Evolutionary conservation across 1,140 invertebrate genomes (phyloP), one percentile per base, ranked within the genome.

Genomic region (Campoletis sonorensis): DNA sequence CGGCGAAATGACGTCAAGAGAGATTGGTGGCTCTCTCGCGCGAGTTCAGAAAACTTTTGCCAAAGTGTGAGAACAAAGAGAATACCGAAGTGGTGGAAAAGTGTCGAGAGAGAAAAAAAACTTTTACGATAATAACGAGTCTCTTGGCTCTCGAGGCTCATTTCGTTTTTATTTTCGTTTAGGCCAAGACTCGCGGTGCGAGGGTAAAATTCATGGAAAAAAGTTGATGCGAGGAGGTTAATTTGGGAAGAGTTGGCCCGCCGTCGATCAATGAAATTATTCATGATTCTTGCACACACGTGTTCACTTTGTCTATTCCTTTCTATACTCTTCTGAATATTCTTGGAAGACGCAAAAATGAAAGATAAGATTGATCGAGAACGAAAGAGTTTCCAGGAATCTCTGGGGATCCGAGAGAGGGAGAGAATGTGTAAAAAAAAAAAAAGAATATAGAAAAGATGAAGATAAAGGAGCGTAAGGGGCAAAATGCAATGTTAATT

Each of bases 321-420:
- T 45, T 45, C 13, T 11, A 10, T 10, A 1, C 40, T 45, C 40
- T 13, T n/a, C 40, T 11, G 40, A 1, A n/a, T 23, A n/a, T 58
- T 54, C 54, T 58, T n/a, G 54, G 54, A 58, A 58, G 7, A 58
- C 54, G 54, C n/a, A n/a, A n/a, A 23, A 58, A 58, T 58, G 18
- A n/a, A 58, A 58, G 54, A 58, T 58, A 58, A 58, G 54, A 58
- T 58, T 58, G 18, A 58, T 58, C 21, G 18, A 58, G 54, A 13
- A 58, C 18, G 54, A 58, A 58, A 23, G 54, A 58, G 54, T 58
- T 58, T 58, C 54, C 21, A 58, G 18, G 54, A 58, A 58, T 58
- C 54, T 58, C 54, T 13, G 16, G 54, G 13, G 54, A 58, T 58
- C 5, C 2, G 3, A 58, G 54, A 58, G 54, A 58, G 21, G 18